Evolutionary conservation across 2,797 vertebrate species (phyloP), one percentile per base, ranked within the genome.

Genomic region (Halcyon chelicuti): DNA sequence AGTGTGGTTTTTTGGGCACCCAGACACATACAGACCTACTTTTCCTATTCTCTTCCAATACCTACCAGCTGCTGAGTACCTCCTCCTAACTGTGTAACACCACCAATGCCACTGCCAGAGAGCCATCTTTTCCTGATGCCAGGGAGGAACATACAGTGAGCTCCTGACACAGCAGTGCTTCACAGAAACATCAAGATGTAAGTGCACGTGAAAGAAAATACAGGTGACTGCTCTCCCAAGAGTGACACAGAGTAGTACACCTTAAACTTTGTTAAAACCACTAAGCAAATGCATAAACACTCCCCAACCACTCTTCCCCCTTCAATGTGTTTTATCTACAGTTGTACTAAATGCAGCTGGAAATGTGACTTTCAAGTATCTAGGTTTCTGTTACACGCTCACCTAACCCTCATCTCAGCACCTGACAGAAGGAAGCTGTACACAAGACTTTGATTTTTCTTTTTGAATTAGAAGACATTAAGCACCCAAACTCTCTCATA

Each of bases 381-480:
- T 6, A 10, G 3, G 37, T 54, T 94, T 91, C 78, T 70, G 60
- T 63, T 84, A 73, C 1, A 1, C n/a, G 28, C 46, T 90, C 63
- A 78, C 81, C 54, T 95, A 83, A 93, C 86, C 75, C 65, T 86
- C 74, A 85, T 88, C 46, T 91, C 29, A 7, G 65, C 88, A 57
- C 57, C 71, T 89, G 94, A 80, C 66, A 92, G 83, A 72, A 76
- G 35, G 42, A 96, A 96, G 65, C 66, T 75, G 35, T 90, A 92
- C 57, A 86, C 73, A 94, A 96, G 92, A 94, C 89, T 91, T 96
- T 75, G 89, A 91, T 93, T 96, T 95, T 83, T 78, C 60, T 84
- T 95, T 97, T 90, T 95, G 91, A 94, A 92, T 95, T 86, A 74
- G 70, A 67, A 95, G 58, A 94, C 65, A 90, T 94, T 91, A 92